Conservation (phyloP, 2,888 invertebrate genomes). For the Buathra laborator region DNA sequence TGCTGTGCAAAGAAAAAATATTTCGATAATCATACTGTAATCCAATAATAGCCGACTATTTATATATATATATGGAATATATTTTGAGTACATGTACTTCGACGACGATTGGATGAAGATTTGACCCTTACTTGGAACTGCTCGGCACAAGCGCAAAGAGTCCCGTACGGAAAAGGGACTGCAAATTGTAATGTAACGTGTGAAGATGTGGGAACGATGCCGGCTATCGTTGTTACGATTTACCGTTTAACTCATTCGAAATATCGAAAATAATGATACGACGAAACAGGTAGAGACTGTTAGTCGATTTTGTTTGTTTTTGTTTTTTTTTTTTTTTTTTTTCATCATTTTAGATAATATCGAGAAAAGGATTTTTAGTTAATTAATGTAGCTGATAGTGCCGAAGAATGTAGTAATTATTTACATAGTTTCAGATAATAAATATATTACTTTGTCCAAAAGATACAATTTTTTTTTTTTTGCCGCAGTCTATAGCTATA, state of each 20-base stretch:
- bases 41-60: neutral
- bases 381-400: neutral
- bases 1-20: too few species aligned
- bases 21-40: neutral
- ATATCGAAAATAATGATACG: slow-evolving; percentile 60
- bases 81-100: neutral
- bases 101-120: slow-evolving; percentile 27
- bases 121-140: slow-evolving; percentile 33
- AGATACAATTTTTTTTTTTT: neutral
- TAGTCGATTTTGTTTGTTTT: slow-evolving; percentile 18
- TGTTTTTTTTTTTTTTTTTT: slow-evolving; percentile 2
- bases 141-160: slow-evolving; percentile 38
- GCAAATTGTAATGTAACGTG: slow-evolving; percentile 22
- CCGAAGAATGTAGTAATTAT: neutral
- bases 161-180: neutral
- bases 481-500: too few species aligned
- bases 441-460: neutral
- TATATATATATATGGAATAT: neutral
- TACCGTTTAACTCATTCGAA: slow-evolving; percentile 35
- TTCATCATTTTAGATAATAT: neutral
- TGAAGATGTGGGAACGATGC: slow-evolving; percentile 49
- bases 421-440: neutral
- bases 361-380: neutral
- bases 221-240: slow-evolving; percentile 27
- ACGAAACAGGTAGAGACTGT: slow-evolving; percentile 65